Evolutionary conservation across 2,113 vertebrate species (phyloP).

Genomic region (Burhinus bistriatus): DNA sequence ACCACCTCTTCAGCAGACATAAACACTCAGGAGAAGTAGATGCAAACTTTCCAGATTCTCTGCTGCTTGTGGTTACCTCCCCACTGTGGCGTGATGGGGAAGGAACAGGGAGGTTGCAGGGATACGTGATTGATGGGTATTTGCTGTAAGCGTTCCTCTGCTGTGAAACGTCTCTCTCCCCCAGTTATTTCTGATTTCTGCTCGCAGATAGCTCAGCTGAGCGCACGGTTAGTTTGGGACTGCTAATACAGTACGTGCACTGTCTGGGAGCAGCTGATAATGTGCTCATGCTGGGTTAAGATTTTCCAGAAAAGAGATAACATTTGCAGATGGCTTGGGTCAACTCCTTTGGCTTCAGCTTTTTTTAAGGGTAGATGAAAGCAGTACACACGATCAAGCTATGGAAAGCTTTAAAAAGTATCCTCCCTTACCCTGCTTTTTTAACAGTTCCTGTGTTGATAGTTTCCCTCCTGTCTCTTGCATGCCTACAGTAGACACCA

Average conservation of each 20-base stretch:
- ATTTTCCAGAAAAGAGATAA: constrained; percentile 60
- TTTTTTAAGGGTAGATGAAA: constrained; percentile 31
- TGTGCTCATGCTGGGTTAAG: constrained; percentile 25
- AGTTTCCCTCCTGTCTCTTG: background rate
- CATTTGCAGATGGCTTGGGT: constrained; percentile 55
- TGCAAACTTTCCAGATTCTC: constrained; percentile 22
- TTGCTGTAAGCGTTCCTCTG: background rate
- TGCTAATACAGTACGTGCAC: background rate
- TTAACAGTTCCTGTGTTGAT: background rate
- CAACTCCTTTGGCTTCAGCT: constrained; percentile 5
- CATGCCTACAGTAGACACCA: background rate
- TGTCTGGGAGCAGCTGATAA: constrained; percentile 38
- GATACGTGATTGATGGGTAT: background rate
- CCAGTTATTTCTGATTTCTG: background rate
- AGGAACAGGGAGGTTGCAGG: background rate
- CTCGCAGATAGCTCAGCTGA: background rate
- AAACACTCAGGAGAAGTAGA: background rate
- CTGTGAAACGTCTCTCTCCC: background rate
- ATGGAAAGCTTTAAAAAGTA: constrained; percentile 18
- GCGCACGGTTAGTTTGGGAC: background rate
- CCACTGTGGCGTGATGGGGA: background rate
- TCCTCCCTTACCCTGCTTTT: background rate
- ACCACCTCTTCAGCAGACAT: background rate
- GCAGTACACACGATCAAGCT: background rate
- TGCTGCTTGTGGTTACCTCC: constrained; percentile 15